phyloP scores from a whole-genome alignment of 2,888 invertebrate genomes.

The Spilosoma lubricipeda region DNA sequence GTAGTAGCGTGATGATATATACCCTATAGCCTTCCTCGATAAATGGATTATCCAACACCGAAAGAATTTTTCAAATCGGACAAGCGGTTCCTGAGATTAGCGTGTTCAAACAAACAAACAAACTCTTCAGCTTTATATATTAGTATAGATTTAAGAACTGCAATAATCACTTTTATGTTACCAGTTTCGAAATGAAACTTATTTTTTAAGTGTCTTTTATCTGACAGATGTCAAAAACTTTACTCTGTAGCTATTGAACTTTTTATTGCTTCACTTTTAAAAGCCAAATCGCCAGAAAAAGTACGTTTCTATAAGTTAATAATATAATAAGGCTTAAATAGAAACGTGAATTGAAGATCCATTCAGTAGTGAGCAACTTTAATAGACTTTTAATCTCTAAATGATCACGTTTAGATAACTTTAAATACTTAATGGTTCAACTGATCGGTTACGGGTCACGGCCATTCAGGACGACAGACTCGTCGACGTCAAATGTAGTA shows the following conservation, averaged over 20 bases:
- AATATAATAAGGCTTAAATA: not conserved
- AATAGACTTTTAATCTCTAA: not conserved
- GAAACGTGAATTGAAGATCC: not conserved
- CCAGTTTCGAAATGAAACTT: not conserved
- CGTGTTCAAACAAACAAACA: too few relatives aligned
- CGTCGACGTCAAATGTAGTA: not conserved
- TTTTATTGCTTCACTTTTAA: not conserved
- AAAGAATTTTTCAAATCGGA: too few relatives aligned
- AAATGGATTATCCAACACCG: too few relatives aligned
- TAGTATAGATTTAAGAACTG: too few relatives aligned
- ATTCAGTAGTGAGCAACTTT: not conserved
- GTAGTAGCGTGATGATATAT: too few relatives aligned
- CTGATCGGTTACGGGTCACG: not conserved
- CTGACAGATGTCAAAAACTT: not conserved
- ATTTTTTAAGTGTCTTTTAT: not conserved
- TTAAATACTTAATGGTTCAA: not conserved
- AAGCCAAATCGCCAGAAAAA: not conserved
- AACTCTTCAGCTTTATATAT: too few relatives aligned
- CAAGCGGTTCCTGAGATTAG: too few relatives aligned
- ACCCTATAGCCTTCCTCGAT: too few relatives aligned
- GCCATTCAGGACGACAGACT: not conserved
- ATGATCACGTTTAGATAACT: slow-evolving; percentile 1
- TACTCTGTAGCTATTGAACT: not conserved
- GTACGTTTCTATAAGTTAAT: not conserved
- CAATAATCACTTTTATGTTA: not conserved